Evolutionary conservation across 2,113 vertebrate species (phyloP), one percentile per base, ranked within the genome.

Genomic region (Anolis sagrei): DNA sequence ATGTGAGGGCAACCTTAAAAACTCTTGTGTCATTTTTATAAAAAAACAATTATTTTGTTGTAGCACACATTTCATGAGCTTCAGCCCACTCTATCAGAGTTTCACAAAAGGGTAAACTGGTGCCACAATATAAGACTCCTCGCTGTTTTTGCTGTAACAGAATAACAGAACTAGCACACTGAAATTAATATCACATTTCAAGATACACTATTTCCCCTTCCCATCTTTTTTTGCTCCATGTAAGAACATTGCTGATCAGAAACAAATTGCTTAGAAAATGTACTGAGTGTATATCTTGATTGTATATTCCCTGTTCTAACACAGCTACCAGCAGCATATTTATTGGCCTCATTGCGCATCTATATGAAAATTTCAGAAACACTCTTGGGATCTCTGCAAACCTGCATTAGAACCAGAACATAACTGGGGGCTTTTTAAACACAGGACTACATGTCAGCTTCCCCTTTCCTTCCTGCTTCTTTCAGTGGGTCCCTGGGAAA

Each of bases 391-490:
- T 29, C 4, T 34, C 44, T 74, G 34, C 78, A 89, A 93, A 77
- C 70, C 21, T 76, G 34, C 13, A 8, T 49, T 49, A 29, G 76
- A 7, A 66, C 16, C 78, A 87, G 74, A 39, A 80, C 70, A 7
- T 3, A 32, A 68, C 72, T 64, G 44, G 79, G 78, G 86, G 82
- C 76, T 73, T 32, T n/a, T 92, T 90, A 94, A 93, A 84, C 9
- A 4, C 39, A 75, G 61, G 16, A 90, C 62, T 69, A 44, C 0
- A 0, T 29, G 84, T 0, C 1, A 36, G 82, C 79, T 62, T 75
- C 27, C 85, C 85, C 81, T 90, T 86, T 72, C 34, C 61, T 92
- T 85, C 86, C 85, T 91, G 61, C 81, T 87, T 83, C 84, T 81
- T 6, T 44, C 69, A 34, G 61, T 0, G 6, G 21, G 36, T 34